Base-by-base conservation (phyloP, 2,797 vertebrate species). In the Anguilla obscura region DNA sequence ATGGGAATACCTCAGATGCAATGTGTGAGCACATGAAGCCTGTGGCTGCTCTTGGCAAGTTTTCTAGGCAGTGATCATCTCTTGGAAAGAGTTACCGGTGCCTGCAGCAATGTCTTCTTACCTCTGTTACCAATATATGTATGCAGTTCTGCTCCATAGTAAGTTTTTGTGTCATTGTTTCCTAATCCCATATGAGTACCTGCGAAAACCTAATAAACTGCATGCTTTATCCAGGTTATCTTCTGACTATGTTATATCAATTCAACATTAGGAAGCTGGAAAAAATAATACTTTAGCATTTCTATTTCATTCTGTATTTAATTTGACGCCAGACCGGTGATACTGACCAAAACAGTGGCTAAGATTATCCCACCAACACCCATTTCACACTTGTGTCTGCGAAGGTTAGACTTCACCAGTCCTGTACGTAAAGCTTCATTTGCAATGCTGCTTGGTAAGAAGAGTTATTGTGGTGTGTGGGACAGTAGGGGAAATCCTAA, bases 1-100 rank as follows among this genome's bases (percentile, higher is more conserved):
- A 87, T 21, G 84, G 90, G 87, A 89, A 92, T 85, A 24, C 27
- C 52, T 88, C 33, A 5, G 85, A 89, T 36, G 9, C 40, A 40
- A 21, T 10, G 5, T 40, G 33, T 63, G 21, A 87, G 52, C 54
- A n/a, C 84, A 85, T 9, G 30, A 16, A 85, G 56, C 21, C 54
- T 10, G 24, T 16, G 7, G 24, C 66, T 74, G 36, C 10, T 36
- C 56, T 18, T 24, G 21, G 74, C 33, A 21, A 50, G 74, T 50
- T 45, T 66, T 82, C 85, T 27, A 85, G 87, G 58, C 56, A 76
- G 87, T 36, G 69, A 30, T 58, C 82, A 84, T 87, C 52, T 56
- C 21, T 60, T 82, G 54, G 54, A 56, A 87, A 30, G 18, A 16
- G 58, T 63, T 36, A 36, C 86, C 27, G 84, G 74, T 87, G 86